Evolutionary conservation across 2,888 invertebrate species (phyloP), one percentile per base, ranked within the genome.

Genomic region (Asteroscopus sphinx): DNA sequence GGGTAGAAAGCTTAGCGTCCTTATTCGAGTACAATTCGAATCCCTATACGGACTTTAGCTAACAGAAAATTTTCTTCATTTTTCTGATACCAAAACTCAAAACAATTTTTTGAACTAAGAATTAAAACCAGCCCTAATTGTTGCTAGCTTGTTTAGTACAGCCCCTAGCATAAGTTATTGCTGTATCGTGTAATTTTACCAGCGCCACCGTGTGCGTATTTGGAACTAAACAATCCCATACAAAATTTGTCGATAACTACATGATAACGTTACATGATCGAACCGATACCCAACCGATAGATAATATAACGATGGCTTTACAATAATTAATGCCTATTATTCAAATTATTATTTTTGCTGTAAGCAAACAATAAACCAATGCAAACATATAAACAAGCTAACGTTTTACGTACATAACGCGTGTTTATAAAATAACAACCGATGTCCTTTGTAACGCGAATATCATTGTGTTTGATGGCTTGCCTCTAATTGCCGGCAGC

Each of bases 401-500:
- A 16, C 7, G 15, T 37, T 46, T 46, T 35, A 16, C 6, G 28
- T 40, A 36, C 26, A 35, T 37, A 35, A 33, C 25, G 26, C 36
- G 37, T 53, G 48, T 58, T 69, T 57, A 59, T 59, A 35, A 62
- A 56, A 53, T 56, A 61, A 61, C 64, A 58, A 68, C 68, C 68
- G 62, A 73, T 66, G 52, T 61, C 56, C 62, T 69, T 76, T 77
- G 62, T 70, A 39, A 39, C 42, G n/a, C 30, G 57, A 75, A 68
- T 76, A 66, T 72, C 72, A 61, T 65, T 59, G 53, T 62, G 67
- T 76, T 70, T 69, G 68, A 66, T 86, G 71, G 80, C 81, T 79
- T 82, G 82, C 69, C 48, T 52, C 64, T 86, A 83, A 86, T 83
- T 85, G 79, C 72, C 35, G 67, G 55, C 64, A 16, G 53, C 45